Evolutionary conservation across 2,888 invertebrate genomes (phyloP).

Genomic region (Volucella bombylans): DNA sequence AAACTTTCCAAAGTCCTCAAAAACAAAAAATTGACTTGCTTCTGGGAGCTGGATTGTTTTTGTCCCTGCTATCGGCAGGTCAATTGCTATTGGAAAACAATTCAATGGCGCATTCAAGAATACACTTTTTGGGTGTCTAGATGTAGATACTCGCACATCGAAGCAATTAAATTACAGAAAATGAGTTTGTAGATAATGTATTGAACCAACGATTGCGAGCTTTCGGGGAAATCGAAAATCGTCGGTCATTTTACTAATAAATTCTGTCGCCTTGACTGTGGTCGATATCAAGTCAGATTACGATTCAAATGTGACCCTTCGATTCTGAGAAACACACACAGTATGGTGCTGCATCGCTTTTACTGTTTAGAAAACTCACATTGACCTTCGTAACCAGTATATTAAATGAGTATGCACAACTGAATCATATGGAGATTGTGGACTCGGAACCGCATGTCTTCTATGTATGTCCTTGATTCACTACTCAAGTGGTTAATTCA

Average conservation of each 20-base stretch:
- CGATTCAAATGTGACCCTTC: constrained; percentile 29
- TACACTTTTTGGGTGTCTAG: constrained; percentile 33
- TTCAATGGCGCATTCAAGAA: constrained; percentile 12
- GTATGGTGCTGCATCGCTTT: neutral
- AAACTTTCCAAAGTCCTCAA: too few species aligned
- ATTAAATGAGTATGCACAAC: constrained; percentile 28
- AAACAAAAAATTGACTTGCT: constrained; percentile 24
- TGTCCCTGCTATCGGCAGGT: constrained; percentile 7
- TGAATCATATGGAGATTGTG: too few species aligned
- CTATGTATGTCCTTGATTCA: too few species aligned
- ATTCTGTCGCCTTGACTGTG: neutral
- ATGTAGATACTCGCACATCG: neutral
- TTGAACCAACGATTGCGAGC: neutral
- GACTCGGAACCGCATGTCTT: neutral
- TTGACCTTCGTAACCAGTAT: constrained; percentile 7
- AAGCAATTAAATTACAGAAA: constrained; percentile 7
- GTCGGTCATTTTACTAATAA: neutral
- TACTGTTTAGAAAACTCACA: neutral
- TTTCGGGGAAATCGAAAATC: constrained; percentile 24
- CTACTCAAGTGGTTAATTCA: too few species aligned
- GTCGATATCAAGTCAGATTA: constrained; percentile 43
- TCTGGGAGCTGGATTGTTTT: constrained; percentile 22
- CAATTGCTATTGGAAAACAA: constrained; percentile 25
- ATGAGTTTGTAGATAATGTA: constrained; percentile 1
- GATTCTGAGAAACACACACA: neutral